A percentile compares a stretch with the other conserved stretches of the same genome.
Conservation (phyloP, 2,113 vertebrate species). For the Engystomops pustulosus region DNA sequence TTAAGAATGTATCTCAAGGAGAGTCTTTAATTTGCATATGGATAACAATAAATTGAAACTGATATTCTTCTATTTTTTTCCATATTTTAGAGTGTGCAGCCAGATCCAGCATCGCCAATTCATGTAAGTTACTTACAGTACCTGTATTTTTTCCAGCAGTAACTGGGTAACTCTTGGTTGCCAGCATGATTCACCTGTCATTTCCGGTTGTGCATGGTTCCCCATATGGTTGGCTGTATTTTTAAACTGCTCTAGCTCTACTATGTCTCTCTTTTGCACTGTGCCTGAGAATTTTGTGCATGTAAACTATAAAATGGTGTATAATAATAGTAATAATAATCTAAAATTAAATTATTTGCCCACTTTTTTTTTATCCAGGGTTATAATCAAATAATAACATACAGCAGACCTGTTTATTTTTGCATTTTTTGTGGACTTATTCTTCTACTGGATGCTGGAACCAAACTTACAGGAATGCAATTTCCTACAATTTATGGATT, state of each 20-base stretch:
- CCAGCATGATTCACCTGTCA: too few species aligned
- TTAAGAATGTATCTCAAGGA: too few species aligned
- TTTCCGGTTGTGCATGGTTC: too few species aligned
- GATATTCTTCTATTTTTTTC: neutral
- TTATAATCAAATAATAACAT: conserved; percentile 94
- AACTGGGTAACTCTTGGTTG: too few species aligned
- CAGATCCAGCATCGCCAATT: conserved; percentile 45
- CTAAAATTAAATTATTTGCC: neutral
- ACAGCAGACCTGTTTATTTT: conserved; percentile 95
- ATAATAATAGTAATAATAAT: neutral
- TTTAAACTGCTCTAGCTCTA: too few species aligned
- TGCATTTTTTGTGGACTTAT: conserved; percentile 93
- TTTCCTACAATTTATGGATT: conserved; percentile 86
- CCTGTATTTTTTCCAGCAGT: too few species aligned
- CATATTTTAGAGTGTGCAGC: conserved; percentile 33
- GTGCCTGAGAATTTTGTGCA: neutral
- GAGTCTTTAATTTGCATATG: neutral
- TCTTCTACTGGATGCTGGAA: conserved; percentile 88
- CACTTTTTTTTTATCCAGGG: conserved; percentile 77
- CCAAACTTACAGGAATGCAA: conserved; percentile 81
- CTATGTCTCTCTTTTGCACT: too few species aligned
- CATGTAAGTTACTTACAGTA: conserved; percentile 52
- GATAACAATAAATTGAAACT: neutral
- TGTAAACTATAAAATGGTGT: neutral
- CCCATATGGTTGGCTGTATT: too few species aligned